Conservation (phyloP, 2,888 invertebrate genomes). For the Entomobrya proxima region DNA sequence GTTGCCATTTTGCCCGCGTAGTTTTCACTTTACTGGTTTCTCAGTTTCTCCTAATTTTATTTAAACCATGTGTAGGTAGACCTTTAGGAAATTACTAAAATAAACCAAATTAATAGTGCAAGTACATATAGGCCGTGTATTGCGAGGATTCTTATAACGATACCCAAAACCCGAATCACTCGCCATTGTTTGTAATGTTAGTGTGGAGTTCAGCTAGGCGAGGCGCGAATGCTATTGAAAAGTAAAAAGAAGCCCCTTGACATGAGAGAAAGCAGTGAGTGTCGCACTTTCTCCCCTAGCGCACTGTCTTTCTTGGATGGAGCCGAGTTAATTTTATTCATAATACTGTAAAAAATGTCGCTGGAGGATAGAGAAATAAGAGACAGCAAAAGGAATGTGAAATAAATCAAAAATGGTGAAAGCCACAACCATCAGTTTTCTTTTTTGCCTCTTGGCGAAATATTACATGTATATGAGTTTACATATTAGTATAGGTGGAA, state of each 20-base stretch:
- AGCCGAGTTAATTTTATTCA: conserved; percentile 56
- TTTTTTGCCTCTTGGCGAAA: conserved; percentile 28
- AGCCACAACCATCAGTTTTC: conserved; percentile 32
- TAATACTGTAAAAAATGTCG: conserved; percentile 56
- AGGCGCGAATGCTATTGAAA: conserved; percentile 27
- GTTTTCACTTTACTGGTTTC: not conserved
- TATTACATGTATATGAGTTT: conserved; percentile 7
- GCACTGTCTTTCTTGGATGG: not conserved
- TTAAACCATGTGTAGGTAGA: not conserved
- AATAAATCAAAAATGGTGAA: conserved; percentile 68
- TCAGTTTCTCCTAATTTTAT: not conserved
- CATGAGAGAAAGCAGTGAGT: not conserved
- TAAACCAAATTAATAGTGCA: conserved; percentile 7
- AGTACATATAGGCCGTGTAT: too few relatives aligned
- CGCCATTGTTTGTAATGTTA: not conserved
- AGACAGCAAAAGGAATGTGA: conserved; percentile 47
- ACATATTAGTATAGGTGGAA: not conserved
- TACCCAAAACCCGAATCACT: too few relatives aligned
- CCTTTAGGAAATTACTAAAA: conserved; percentile 3
- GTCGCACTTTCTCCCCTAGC: not conserved
- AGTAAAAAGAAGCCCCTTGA: not conserved
- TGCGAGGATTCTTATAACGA: too few relatives aligned
- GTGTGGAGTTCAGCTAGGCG: not conserved
- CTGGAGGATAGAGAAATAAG: conserved; percentile 45
- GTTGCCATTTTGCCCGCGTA: not conserved